Percentiles rank a stretch among this genome's conserved stretches.
Conservation (phyloP, 1,140 invertebrate genomes). For the Nasonia giraulti region DNA sequence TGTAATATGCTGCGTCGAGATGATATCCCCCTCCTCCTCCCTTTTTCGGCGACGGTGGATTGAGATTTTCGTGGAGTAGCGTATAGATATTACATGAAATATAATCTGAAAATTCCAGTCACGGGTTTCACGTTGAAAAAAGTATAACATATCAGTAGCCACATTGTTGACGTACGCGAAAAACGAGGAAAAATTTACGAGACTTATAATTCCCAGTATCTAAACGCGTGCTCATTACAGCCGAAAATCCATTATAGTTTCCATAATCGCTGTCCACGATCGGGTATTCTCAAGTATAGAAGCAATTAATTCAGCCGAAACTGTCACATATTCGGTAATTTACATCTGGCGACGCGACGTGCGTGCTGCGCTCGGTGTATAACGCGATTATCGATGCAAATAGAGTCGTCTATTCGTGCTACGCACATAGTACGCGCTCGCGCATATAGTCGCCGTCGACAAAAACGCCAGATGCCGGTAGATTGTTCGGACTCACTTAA, state of each 20-base stretch:
- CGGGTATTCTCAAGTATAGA: not conserved
- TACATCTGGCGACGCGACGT: not conserved
- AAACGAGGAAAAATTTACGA: too few species aligned
- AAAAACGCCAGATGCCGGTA: conserved; percentile 13
- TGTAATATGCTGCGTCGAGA: not conserved
- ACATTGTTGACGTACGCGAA: too few species aligned
- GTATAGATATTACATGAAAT: too few species aligned
- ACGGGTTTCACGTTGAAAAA: too few species aligned
- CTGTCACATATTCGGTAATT: conserved; percentile 23
- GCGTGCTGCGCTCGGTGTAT: not conserved
- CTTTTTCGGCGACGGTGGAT: not conserved
- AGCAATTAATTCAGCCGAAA: conserved; percentile 12
- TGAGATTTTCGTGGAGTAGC: too few species aligned
- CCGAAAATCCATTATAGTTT: not conserved
- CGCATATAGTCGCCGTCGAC: not conserved
- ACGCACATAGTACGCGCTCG: not conserved
- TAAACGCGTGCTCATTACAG: not conserved
- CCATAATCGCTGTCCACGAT: not conserved
- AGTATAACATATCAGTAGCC: too few species aligned
- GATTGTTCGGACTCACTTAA: conserved; percentile 14
- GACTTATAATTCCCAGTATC: too few species aligned
- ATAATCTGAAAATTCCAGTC: too few species aligned
- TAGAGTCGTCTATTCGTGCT: not conserved
- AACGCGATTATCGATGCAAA: conserved; percentile 9
- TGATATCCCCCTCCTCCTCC: too few species aligned